Conservation (phyloP, 2,888 invertebrate genomes). For the Phortica magna region DNA sequence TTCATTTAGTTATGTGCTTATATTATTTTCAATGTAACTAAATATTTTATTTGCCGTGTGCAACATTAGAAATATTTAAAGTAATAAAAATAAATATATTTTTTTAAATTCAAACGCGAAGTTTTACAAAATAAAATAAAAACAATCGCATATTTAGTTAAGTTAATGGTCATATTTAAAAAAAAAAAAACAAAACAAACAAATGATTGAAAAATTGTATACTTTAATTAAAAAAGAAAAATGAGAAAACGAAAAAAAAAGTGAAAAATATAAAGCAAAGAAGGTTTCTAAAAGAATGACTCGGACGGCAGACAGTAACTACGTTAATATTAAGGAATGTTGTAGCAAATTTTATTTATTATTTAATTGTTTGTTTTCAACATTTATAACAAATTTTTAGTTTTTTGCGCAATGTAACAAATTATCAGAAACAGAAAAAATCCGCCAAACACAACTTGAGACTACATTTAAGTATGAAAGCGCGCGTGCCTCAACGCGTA, state of each 20-base stretch:
- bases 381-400: background rate
- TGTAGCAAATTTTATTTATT: conserved; percentile 33
- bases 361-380: conserved; percentile 8
- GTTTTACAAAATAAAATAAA: too few relatives aligned
- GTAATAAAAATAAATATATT: conserved; percentile 7
- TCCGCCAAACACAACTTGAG: background rate
- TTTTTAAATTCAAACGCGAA: background rate
- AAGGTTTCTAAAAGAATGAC: conserved; percentile 22
- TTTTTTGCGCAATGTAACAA: background rate
- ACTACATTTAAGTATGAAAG: background rate
- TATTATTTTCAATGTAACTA: background rate
- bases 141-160: too few relatives aligned
- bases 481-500: background rate
- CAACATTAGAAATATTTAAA: too few relatives aligned
- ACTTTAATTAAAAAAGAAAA: conserved; percentile 43
- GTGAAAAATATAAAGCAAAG: conserved; percentile 16
- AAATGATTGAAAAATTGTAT: conserved; percentile 42
- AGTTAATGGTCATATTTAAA: background rate
- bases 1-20: background rate
- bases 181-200: conserved; percentile 39
- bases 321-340: conserved; percentile 24
- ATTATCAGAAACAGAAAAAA: background rate
- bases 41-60: background rate
- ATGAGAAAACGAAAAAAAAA: conserved; percentile 24
- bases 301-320: conserved; percentile 1